Conservation (phyloP, 2,113 vertebrate species). For the Indicator indicator region DNA sequence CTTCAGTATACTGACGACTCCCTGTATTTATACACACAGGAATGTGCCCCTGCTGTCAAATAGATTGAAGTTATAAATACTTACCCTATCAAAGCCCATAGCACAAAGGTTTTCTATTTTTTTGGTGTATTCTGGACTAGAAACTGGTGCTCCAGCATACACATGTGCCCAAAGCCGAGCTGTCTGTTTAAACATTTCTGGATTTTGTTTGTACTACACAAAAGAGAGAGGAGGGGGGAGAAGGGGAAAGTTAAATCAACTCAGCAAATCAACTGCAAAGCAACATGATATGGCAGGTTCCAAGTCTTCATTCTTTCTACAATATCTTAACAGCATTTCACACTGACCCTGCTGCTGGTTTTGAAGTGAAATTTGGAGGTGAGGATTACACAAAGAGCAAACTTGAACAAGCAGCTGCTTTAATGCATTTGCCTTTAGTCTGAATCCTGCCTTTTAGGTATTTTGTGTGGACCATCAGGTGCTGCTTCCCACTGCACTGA, state of each 20-base stretch:
- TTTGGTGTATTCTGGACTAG: constrained; percentile 95
- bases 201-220: constrained; percentile 97
- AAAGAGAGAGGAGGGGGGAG: neutral
- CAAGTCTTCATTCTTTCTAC: neutral
- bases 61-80: constrained; percentile 41
- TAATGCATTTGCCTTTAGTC: neutral
- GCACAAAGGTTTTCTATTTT: constrained; percentile 99
- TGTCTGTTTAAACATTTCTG: constrained; percentile 99
- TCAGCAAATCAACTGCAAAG: neutral
- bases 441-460: neutral
- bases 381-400: neutral
- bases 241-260: constrained; percentile 30
- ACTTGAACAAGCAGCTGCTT: neutral
- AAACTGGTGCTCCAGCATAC: constrained; percentile 93
- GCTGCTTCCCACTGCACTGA: neutral
- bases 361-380: neutral
- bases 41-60: neutral
- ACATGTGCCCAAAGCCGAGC: constrained; percentile 96
- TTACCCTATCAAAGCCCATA: constrained; percentile 99
- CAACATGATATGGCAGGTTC: neutral
- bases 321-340: neutral
- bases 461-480: neutral
- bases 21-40: neutral
- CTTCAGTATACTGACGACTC: neutral
- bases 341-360: neutral